phyloP scores from a whole-genome alignment of 2,113 vertebrate genomes.

The Andinoacara biseriatus region DNA sequence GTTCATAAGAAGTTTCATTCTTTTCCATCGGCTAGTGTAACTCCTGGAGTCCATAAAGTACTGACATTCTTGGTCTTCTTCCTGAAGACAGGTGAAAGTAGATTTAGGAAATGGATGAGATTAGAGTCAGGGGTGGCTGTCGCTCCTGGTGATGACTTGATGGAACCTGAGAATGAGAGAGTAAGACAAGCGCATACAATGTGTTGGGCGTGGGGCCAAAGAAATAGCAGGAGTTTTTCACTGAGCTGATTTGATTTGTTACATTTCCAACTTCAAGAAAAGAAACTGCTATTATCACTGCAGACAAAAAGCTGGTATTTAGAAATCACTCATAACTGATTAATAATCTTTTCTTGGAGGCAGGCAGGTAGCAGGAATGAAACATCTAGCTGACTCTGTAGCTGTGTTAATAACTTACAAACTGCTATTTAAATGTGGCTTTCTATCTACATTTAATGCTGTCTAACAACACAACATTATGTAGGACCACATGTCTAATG shows the following conservation, averaged over 20 bases:
- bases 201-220: not conserved
- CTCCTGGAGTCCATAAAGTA: not conserved
- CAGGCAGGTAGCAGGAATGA: not conserved
- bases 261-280: not conserved
- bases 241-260: conserved; percentile 7
- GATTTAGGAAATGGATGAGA: conserved; percentile 40
- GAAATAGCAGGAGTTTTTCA: not conserved
- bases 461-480: conserved; percentile 23
- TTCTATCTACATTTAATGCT: not conserved
- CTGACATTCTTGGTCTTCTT: not conserved
- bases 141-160: conserved; percentile 14
- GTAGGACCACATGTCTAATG: not conserved
- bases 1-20: not conserved
- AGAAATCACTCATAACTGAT: not conserved
- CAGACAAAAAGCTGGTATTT: not conserved
- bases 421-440: not conserved
- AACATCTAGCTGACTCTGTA: not conserved
- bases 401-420: conserved; percentile 5
- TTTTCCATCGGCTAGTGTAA: not conserved
- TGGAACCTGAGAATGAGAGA: not conserved
- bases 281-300: not conserved
- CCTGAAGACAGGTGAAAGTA: not conserved
- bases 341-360: not conserved
- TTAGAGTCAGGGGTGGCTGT: conserved; percentile 28
- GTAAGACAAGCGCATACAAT: not conserved